phyloP scores from a whole-genome alignment of 1,140 invertebrate species.

The Magallana gigas region DNA sequence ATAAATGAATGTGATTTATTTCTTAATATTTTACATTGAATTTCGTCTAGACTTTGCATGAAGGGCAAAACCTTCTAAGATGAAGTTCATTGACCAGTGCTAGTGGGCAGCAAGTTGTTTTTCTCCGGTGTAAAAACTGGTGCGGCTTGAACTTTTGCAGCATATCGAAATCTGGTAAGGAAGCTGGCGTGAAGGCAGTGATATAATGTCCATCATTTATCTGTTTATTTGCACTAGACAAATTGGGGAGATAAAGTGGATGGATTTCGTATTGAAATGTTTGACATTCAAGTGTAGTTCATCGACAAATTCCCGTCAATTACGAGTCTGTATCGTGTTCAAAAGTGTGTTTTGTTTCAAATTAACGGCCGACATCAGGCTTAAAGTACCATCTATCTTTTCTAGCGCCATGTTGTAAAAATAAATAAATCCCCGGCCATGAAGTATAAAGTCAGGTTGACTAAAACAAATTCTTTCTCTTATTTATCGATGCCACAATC shows the following conservation, averaged over 20 bases:
- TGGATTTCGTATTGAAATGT: conserved; percentile 29
- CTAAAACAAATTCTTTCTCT: conserved; percentile 10
- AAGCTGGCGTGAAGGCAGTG: background rate
- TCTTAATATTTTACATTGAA: too few relatives aligned
- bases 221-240: conserved; percentile 29
- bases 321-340: background rate
- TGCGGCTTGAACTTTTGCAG: too few relatives aligned
- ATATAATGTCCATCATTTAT: background rate
- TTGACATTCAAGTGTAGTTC: conserved; percentile 31
- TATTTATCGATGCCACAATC: conserved; percentile 1
- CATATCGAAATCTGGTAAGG: too few relatives aligned
- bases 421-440: conserved; percentile 1
- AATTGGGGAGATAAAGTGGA: conserved; percentile 21
- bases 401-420: background rate
- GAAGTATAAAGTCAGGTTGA: background rate
- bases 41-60: too few relatives aligned
- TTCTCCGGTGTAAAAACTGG: too few relatives aligned
- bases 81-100: too few relatives aligned
- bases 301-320: conserved; percentile 28
- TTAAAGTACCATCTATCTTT: conserved; percentile 19
- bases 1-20: too few relatives aligned
- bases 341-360: conserved; percentile 36
- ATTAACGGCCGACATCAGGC: conserved; percentile 7
- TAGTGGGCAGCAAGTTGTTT: too few relatives aligned
- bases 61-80: too few relatives aligned